These are phyloP conservation scores for Polyommatus iphigenia DNA, from an alignment of 2,888 invertebrate genomes.

Conservation along the genomic window DNA sequence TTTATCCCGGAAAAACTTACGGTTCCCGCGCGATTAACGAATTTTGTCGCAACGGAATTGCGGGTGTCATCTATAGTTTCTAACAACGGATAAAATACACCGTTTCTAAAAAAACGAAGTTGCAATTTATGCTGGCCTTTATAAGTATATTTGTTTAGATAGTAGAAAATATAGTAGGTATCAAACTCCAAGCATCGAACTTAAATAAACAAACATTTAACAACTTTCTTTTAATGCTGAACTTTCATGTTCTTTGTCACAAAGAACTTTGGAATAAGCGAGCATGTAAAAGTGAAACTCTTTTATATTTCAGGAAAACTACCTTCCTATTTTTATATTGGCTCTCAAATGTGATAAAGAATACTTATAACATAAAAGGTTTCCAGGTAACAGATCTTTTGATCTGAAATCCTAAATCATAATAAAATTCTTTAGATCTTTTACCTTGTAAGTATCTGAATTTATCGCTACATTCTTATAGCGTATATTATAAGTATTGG, in stretches of 20 bases:
- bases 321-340: not conserved
- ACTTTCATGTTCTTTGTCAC: not conserved
- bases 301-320: not conserved
- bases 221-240: too few relatives aligned
- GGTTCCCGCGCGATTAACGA: too few relatives aligned
- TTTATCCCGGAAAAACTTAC: too few relatives aligned
- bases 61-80: too few relatives aligned
- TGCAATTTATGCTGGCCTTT: too few relatives aligned
- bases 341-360: not conserved
- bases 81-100: too few relatives aligned
- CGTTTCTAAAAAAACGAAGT: too few relatives aligned
- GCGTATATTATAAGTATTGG: not conserved
- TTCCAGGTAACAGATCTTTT: not conserved
- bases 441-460: not conserved
- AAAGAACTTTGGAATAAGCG: not conserved
- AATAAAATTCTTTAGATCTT: slow-evolving; percentile 5
- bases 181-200: not conserved
- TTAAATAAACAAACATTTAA: not conserved
- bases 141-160: too few relatives aligned
- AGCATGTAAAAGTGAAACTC: not conserved
- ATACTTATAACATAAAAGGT: not conserved
- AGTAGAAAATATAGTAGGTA: too few relatives aligned
- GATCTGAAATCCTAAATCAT: slow-evolving; percentile 7
- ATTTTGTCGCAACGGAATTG: too few relatives aligned
- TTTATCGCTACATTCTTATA: not conserved